Evolutionary conservation across 2,797 vertebrate species (phyloP), one percentile per base, ranked within the genome.

Genomic region (Brotula barbata): DNA sequence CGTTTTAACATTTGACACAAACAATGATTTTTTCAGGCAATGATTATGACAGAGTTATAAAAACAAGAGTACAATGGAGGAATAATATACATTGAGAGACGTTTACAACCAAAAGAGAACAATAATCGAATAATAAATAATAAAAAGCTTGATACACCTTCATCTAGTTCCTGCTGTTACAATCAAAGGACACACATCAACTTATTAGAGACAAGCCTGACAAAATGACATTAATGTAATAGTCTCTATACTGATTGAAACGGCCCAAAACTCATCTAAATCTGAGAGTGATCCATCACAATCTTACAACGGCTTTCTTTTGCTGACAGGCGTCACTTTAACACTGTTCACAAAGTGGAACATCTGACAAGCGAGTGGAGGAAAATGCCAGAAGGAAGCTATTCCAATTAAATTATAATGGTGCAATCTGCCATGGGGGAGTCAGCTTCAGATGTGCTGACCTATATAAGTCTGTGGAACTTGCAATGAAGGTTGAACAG

Each of bases 371-470:
- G 80, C 70, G 80, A 33, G 47, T 55, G 28, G 54, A 11, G 19
- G 42, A 63, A 41, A 68, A 66, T 19, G 74, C 85, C 82, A 36
- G 51, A 19, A 70, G 82, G 77, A 65, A 65, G 58, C 48, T 41
- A 6, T 33, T 34, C 65, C 78, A 78, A 87, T 77, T 45, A 87
- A 87, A 82, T 71, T 55, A 68, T 84, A 79, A 89, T 85, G 80
- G 74, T 31, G 49, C 81, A 77, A 66, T 78, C 77, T 82, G 85
- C 62, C 72, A 36, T 58, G 78, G 50, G 75, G 78, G 72, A 85
- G 76, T 71, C 58, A 33, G 59, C 41, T 44, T 61, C 42, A 21
- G 6, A 33, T 33, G 31, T 33, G 0, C 10, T 75, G 80, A 76
- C 74, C 70, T 83, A 62, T 20, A 14, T 10, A 48, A 43, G 42